These are phyloP conservation scores for Plagodis dolabraria DNA, from an alignment of 2,888 invertebrate species.

Conservation along the genomic window DNA sequence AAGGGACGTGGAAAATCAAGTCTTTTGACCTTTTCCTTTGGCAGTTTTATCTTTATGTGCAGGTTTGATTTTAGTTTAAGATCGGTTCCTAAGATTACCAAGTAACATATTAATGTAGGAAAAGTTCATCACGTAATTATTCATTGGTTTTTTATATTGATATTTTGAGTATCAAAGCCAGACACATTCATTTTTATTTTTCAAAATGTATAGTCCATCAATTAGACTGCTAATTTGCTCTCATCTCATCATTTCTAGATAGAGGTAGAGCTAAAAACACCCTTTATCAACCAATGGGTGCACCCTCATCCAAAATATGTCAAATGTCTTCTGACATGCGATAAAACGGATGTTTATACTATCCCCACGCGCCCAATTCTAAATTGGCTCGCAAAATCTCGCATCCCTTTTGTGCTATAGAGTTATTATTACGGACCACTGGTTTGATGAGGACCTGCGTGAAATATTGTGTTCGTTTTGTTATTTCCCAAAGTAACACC, in stretches of 20 bases:
- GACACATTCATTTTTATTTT: not conserved
- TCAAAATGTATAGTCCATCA: no score
- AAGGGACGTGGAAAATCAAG: conserved; percentile 41
- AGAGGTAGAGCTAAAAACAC: conserved; percentile 19
- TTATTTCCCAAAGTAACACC: not conserved
- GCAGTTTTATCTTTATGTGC: conserved; percentile 25
- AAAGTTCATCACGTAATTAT: not conserved
- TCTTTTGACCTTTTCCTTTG: conserved; percentile 38
- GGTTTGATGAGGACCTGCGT: conserved; percentile 64
- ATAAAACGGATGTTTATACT: conserved; percentile 44
- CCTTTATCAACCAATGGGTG: conserved; percentile 23
- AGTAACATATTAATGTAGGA: not conserved
- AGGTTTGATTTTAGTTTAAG: conserved; percentile 1
- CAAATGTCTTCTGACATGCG: conserved; percentile 46
- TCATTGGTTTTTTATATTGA: not conserved
- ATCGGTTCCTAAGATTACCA: not conserved
- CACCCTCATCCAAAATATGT: conserved; percentile 44
- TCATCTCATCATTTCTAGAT: no score
- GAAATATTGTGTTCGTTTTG: conserved; percentile 27
- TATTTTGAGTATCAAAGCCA: no score
- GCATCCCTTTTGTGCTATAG: conserved; percentile 71
- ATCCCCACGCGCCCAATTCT: conserved; percentile 60
- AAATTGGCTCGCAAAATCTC: conserved; percentile 74
- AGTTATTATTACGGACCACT: conserved; percentile 75
- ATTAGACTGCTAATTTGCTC: no score